phyloP scores from a whole-genome alignment of 37 sponge, comb jelly and placozoan species.

The Cladorhizidae sp. region DNA sequence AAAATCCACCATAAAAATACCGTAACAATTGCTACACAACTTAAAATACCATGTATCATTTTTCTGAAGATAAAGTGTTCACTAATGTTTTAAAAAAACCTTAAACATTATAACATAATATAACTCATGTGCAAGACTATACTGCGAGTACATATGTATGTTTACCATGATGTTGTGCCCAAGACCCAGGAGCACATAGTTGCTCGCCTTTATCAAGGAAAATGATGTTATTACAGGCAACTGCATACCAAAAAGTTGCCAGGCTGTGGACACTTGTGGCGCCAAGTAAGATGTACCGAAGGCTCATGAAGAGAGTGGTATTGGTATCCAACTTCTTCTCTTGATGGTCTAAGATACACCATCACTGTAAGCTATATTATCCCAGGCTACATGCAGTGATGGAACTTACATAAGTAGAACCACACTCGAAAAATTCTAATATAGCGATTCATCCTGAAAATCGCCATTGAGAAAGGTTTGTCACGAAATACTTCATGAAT shows the following conservation, averaged over 20 bases:
- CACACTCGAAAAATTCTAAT: slow-evolving; percentile 48
- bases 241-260: slow-evolving; percentile 51
- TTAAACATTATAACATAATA: no score
- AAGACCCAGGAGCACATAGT: slow-evolving; percentile 17
- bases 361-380: not conserved
- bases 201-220: not conserved
- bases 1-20: not conserved
- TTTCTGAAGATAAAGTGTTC: no score
- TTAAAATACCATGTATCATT: no score
- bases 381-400: not conserved
- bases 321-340: slow-evolving; percentile 51
- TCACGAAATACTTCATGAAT: slow-evolving; percentile 6
- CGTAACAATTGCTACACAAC: not conserved
- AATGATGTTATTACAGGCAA: slow-evolving; percentile 52
- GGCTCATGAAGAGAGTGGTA: slow-evolving; percentile 37
- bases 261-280: slow-evolving; percentile 42
- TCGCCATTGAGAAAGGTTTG: slow-evolving; percentile 1
- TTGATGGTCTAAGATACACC: slow-evolving; percentile 4
- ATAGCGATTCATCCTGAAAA: slow-evolving; percentile 52
- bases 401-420: slow-evolving; percentile 51
- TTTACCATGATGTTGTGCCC: slow-evolving; percentile 38
- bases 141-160: no score
- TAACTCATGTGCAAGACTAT: no score
- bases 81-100: no score
- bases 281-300: slow-evolving; percentile 36